phyloP scores from a whole-genome alignment of 1,140 invertebrate species.

The Dendrolimus punctatus region DNA sequence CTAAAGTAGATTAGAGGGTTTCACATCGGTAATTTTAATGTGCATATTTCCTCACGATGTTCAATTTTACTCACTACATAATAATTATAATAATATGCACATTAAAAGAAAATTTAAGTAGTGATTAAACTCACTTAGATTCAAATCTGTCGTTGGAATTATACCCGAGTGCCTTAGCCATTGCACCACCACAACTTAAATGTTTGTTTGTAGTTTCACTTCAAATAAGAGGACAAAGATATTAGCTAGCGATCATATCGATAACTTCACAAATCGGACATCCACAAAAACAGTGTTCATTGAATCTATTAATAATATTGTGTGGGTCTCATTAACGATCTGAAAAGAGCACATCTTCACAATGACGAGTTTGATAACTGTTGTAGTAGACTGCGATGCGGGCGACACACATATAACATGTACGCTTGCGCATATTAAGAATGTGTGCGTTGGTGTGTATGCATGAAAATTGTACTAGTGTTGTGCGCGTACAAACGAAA shows the following conservation, averaged over 20 bases:
- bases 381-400: constrained; percentile 52
- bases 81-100: no score
- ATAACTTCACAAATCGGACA: constrained; percentile 39
- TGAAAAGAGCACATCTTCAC: constrained; percentile 62
- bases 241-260: constrained; percentile 38
- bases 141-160: no score
- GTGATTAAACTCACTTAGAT: no score
- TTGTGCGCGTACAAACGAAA: constrained; percentile 18
- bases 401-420: constrained; percentile 11
- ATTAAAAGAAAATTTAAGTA: no score
- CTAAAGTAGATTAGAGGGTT: no score
- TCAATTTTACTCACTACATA: no score
- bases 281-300: constrained; percentile 38
- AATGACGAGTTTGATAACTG: constrained; percentile 49
- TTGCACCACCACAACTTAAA: no score
- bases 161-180: no score
- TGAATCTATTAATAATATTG: constrained; percentile 47
- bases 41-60: no score
- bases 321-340: constrained; percentile 54
- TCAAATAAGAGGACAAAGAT: constrained; percentile 27
- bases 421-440: constrained; percentile 21
- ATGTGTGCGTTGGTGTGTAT: constrained; percentile 22
- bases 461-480: constrained; percentile 4
- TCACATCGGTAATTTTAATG: no score
- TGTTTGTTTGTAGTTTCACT: constrained; percentile 18